These are phyloP conservation scores for Tipula helvola DNA, from an alignment of 2,888 invertebrate species.

Conservation along the genomic window DNA sequence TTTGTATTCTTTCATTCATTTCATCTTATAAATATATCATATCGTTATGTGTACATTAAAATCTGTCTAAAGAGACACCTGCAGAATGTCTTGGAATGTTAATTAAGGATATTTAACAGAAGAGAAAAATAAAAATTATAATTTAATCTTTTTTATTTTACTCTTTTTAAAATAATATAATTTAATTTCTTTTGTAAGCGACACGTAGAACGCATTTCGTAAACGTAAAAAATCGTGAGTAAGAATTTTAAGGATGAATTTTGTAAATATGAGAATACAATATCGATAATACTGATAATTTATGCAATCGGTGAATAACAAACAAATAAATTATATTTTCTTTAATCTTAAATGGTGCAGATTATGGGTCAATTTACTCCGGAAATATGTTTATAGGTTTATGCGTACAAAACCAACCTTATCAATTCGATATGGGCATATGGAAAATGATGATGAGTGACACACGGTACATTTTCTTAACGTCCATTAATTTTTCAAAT, in stretches of 20 bases:
- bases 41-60: neutral
- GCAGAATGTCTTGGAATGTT: slow-evolving; percentile 7
- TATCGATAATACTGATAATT: neutral
- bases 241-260: neutral
- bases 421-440: too few relatives aligned
- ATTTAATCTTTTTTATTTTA: neutral
- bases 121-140: neutral
- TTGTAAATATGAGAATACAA: neutral
- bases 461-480: too few relatives aligned
- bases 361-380: neutral
- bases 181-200: neutral
- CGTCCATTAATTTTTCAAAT: neutral
- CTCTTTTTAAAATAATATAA: neutral
- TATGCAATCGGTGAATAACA: neutral
- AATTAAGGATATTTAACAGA: slow-evolving; percentile 8
- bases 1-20: neutral
- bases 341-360: neutral
- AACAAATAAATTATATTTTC: neutral
- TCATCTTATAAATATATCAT: neutral
- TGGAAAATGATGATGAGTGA: too few relatives aligned
- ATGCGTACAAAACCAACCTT: too few relatives aligned
- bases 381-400: neutral
- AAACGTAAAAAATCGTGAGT: neutral
- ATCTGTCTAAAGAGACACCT: neutral
- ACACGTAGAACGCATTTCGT: neutral